These are phyloP conservation scores for Cephus pygmeus DNA, from an alignment of 2,888 invertebrate genomes.

Conservation along the genomic window DNA sequence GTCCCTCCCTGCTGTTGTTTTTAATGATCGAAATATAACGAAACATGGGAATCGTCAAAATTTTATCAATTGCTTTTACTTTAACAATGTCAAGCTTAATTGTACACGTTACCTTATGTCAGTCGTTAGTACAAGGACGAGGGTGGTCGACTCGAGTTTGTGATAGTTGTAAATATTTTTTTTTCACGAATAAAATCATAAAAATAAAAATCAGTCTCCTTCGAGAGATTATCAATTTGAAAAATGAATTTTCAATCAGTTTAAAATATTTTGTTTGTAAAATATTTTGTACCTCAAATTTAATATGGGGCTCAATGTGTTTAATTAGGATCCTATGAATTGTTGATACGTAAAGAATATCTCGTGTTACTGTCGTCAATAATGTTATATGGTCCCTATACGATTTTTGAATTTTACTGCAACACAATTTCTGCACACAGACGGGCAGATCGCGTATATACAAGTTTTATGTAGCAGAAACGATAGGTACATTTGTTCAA, in stretches of 20 bases:
- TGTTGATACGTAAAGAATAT: background rate
- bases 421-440: background rate
- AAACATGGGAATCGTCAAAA: background rate
- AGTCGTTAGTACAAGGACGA: background rate
- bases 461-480: constrained; percentile 64
- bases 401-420: background rate
- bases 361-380: background rate
- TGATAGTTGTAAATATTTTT: background rate
- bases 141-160: background rate
- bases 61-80: background rate
- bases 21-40: background rate
- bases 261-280: background rate
- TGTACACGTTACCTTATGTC: background rate
- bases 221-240: background rate
- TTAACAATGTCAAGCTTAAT: background rate
- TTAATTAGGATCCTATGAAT: background rate
- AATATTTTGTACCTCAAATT: background rate
- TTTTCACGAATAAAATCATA: background rate
- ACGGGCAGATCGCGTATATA: background rate
- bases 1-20: background rate
- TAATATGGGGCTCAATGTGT: background rate
- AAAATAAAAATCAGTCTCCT: too few relatives aligned
- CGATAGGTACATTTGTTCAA: constrained; percentile 64
- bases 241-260: background rate
- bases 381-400: background rate